Percentiles rank a stretch among this genome's conserved stretches.
These are phyloP conservation scores for Coelopa pilipes DNA, from an alignment of 2,888 invertebrate genomes.

Conservation along the genomic window DNA sequence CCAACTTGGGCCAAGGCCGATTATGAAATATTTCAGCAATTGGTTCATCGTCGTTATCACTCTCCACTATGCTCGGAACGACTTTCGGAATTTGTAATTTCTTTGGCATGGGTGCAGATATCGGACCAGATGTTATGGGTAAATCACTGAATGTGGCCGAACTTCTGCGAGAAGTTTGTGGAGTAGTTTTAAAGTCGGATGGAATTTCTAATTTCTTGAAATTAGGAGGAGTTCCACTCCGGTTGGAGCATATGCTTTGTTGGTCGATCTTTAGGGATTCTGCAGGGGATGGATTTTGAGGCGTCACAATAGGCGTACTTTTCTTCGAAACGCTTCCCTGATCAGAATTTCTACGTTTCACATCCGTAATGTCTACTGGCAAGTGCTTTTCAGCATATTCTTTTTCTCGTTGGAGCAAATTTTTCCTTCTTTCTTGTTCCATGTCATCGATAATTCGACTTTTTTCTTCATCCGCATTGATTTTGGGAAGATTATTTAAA, in stretches of 20 bases:
- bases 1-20: slow-evolving; percentile 55
- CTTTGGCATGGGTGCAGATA: slow-evolving; percentile 57
- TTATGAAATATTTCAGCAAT: slow-evolving; percentile 55
- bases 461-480: slow-evolving; percentile 38
- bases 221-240: slow-evolving; percentile 57
- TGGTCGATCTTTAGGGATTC: slow-evolving; percentile 37
- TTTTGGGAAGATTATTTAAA: slow-evolving; percentile 52
- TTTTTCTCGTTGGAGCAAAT: slow-evolving; percentile 61
- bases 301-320: slow-evolving; percentile 47
- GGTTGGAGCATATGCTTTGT: slow-evolving; percentile 42
- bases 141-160: slow-evolving; percentile 60
- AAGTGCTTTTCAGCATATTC: slow-evolving; percentile 53
- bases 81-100: slow-evolving; percentile 51
- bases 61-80: slow-evolving; percentile 18
- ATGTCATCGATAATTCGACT: slow-evolving; percentile 59
- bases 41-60: slow-evolving; percentile 45
- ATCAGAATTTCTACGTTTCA: slow-evolving; percentile 43
- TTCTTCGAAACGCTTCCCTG: slow-evolving; percentile 46
- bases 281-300: slow-evolving; percentile 37
- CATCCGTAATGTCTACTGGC: slow-evolving; percentile 45
- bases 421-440: slow-evolving; percentile 60
- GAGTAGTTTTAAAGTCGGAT: slow-evolving; percentile 43
- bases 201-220: slow-evolving; percentile 55
- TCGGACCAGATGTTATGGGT: background rate
- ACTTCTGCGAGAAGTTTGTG: slow-evolving; percentile 57